Base-by-base conservation (phyloP, 2,113 vertebrate genomes). In the Columba livia region DNA sequence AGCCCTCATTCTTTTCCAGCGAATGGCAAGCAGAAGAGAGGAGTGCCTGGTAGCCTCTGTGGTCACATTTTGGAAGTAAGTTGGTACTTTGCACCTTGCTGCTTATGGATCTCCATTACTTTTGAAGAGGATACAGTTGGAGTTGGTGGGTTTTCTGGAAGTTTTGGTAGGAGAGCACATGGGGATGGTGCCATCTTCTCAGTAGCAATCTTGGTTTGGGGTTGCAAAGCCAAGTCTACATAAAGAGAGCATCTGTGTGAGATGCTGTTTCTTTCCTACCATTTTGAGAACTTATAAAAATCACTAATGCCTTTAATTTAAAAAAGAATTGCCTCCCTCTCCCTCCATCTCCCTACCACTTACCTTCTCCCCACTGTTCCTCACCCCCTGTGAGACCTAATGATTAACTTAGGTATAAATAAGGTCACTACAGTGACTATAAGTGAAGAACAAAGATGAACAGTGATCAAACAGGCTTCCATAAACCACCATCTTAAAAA, bases 141-240 rank as follows among this genome's bases (percentile, higher is more conserved):
- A 67, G 47, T 8, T 62, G 18, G 3, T 70, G 24, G 9, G 3
- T 71, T 81, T 94, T 40, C 6, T 89, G 34, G 25, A 56, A 44
- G 24, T 42, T 60, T n/a, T 64, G 25, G n/a, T 15, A 20, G 51
- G 42, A 50, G 38, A 56, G 42, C n/a, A 11, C 0, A 0, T 8
- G 15, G 16, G 16, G 9, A 54, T 87, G 20, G 12, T 71, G 16
- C 47, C 19, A 20, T 60, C n/a, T 6, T 47, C 6, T 64, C 18
- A 10, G 26, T 15, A 77, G 53, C 0, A 0, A 11, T 51, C 32
- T 90, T 0, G 0, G 6, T 77, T 69, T 28, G 7, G 23, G 14
- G 9, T 15, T 38, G 11, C 12, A 28, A 81, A 88, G 32, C 53
- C 9, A 51, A 56, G 9, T 44, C 32, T 75, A 25, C 10, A 7